phyloP scores from a whole-genome alignment of 2,113 vertebrate species.

The Xenotilapia longispinis region DNA sequence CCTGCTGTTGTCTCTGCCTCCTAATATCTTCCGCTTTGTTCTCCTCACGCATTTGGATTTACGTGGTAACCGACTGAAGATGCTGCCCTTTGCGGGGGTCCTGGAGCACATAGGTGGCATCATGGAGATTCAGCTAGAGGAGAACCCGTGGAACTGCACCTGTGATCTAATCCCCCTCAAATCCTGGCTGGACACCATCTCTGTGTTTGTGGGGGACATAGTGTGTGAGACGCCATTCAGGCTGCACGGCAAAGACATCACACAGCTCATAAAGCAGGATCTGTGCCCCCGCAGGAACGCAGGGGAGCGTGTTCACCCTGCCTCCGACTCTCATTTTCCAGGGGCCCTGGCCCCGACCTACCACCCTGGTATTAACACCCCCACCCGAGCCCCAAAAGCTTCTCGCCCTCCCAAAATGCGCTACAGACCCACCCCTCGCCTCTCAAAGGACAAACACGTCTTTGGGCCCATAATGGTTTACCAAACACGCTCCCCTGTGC shows the following conservation, averaged over 20 bases:
- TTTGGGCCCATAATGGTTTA: constrained; percentile 99
- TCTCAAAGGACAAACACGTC: constrained; percentile 90
- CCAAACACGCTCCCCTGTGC: constrained; percentile 92
- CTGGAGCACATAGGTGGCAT: constrained; percentile 96
- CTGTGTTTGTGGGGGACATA: constrained; percentile 94
- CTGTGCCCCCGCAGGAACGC: constrained; percentile 88
- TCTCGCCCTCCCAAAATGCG: constrained; percentile 90
- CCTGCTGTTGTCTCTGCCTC: constrained; percentile 88
- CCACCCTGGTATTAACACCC: constrained; percentile 75
- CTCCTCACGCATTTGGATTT: constrained; percentile 96
- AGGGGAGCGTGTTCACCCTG: constrained; percentile 77
- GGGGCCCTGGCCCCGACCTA: constrained; percentile 75
- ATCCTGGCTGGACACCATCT: constrained; percentile 95
- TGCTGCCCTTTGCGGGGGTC: constrained; percentile 92
- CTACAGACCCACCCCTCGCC: constrained; percentile 88
- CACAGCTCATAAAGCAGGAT: constrained; percentile 93
- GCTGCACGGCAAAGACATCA: constrained; percentile 93
- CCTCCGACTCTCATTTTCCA: constrained; percentile 79
- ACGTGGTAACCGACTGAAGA: constrained; percentile 91
- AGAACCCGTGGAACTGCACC: constrained; percentile 98
- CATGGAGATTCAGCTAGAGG: constrained; percentile 98
- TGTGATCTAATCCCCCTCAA: constrained; percentile 94
- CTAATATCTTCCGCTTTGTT: constrained; percentile 95
- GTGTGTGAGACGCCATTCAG: constrained; percentile 96
- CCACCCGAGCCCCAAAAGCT: constrained; percentile 85